phyloP scores from a whole-genome alignment of 2,888 invertebrate genomes.

The Melanargia galathea region DNA sequence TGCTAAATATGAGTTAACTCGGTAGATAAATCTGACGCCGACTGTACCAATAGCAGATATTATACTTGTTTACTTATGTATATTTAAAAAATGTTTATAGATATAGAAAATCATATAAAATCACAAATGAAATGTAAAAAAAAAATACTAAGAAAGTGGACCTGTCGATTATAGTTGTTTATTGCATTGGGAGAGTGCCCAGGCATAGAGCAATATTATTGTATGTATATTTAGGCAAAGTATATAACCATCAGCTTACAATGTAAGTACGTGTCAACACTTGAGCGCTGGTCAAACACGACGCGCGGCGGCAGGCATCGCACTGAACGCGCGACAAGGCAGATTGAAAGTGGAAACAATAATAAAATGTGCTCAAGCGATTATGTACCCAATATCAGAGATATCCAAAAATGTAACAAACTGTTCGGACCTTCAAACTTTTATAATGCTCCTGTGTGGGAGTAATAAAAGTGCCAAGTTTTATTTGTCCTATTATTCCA shows the following conservation, averaged over 20 bases:
- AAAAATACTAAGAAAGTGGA: constrained; percentile 29
- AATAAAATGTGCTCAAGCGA: too few species aligned
- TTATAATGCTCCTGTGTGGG: too few species aligned
- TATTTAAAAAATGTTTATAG: background rate
- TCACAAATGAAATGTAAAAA: constrained; percentile 6
- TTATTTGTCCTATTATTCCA: too few species aligned
- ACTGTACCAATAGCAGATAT: constrained; percentile 1
- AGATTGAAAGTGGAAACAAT: too few species aligned
- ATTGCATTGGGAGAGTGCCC: constrained; percentile 29
- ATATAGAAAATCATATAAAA: constrained; percentile 27
- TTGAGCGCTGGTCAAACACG: too few species aligned
- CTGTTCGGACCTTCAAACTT: too few species aligned
- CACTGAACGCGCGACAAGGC: too few species aligned
- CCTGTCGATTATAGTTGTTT: constrained; percentile 33
- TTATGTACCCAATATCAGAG: too few species aligned
- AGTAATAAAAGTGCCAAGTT: too few species aligned
- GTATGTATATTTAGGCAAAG: constrained; percentile 40
- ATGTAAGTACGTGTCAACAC: constrained; percentile 47
- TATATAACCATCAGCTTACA: constrained; percentile 30
- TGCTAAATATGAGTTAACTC: background rate
- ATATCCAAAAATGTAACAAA: too few species aligned
- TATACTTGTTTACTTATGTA: constrained; percentile 30
- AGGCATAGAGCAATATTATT: constrained; percentile 29
- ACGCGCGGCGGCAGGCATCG: too few species aligned
- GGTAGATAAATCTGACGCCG: background rate